These are phyloP conservation scores for Proterorhinus semilunaris DNA, from an alignment of 2,113 vertebrate species.

Conservation along the genomic window DNA sequence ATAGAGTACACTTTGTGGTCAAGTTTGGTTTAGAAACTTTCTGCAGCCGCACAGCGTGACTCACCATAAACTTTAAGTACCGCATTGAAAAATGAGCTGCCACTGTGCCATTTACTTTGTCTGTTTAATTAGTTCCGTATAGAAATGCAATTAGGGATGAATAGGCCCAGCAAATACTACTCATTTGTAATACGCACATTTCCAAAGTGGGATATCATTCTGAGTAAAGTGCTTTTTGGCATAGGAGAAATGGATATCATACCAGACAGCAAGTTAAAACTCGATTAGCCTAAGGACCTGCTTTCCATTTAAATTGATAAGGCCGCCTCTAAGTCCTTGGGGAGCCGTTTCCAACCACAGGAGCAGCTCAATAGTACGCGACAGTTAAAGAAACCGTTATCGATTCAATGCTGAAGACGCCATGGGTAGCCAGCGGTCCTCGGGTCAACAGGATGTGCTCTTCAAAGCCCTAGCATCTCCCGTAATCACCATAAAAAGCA, in stretches of 20 bases:
- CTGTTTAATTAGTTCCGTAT: constrained; percentile 23
- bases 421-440: constrained; percentile 29
- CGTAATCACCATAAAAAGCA: constrained; percentile 43
- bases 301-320: constrained; percentile 46
- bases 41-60: background rate
- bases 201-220: background rate
- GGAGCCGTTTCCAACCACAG: constrained; percentile 23
- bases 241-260: constrained; percentile 2
- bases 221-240: constrained; percentile 23
- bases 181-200: constrained; percentile 24
- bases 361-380: constrained; percentile 36
- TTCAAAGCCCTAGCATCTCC: constrained; percentile 20
- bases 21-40: no score
- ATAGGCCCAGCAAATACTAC: constrained; percentile 18
- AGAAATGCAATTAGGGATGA: constrained; percentile 11
- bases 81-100: constrained; percentile 13
- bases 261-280: constrained; percentile 26
- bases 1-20: no score
- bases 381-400: constrained; percentile 53
- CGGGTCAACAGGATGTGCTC: constrained; percentile 60
- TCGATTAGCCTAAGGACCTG: constrained; percentile 31
- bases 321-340: constrained; percentile 15
- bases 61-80: background rate
- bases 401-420: constrained; percentile 45
- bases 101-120: background rate